These are phyloP conservation scores for Pasiphila rectangulata DNA, from an alignment of 2,888 invertebrate genomes.

Conservation along the genomic window DNA sequence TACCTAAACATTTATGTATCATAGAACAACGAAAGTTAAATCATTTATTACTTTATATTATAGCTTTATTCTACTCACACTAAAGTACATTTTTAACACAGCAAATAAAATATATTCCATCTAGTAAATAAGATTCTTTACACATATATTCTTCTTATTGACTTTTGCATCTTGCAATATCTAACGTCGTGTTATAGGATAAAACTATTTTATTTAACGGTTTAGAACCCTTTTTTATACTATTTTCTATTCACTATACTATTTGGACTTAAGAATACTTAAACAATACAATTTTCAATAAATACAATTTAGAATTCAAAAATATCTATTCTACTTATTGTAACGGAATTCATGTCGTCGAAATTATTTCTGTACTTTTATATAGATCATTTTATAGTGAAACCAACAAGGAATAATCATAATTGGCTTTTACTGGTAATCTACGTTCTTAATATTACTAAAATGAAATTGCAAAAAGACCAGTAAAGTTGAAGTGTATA, in stretches of 20 bases:
- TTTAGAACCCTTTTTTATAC: conserved; percentile 13
- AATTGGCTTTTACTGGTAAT: not conserved
- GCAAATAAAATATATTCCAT: conserved; percentile 15
- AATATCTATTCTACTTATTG: not conserved
- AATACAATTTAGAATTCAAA: not conserved
- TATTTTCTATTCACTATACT: not conserved
- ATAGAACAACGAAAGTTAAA: conserved; percentile 65
- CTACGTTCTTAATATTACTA: not conserved
- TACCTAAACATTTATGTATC: conserved; percentile 62
- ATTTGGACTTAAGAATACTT: not conserved
- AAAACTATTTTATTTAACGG: conserved; percentile 6
- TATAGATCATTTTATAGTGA: conserved; percentile 6
- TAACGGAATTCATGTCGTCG: conserved; percentile 6
- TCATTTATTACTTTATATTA: conserved; percentile 33
- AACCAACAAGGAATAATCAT: not conserved
- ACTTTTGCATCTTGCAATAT: too few species aligned
- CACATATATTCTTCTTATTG: too few species aligned
- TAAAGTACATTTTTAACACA: conserved; percentile 10
- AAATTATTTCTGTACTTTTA: not conserved
- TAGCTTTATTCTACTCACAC: conserved; percentile 17
- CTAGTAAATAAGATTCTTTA: conserved; percentile 1
- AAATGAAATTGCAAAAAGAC: not conserved
- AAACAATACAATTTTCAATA: not conserved
- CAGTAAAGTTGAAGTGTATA: conserved; percentile 4
- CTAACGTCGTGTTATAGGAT: not conserved